phyloP scores from a whole-genome alignment of 2,113 vertebrate species.

The Picathartes gymnocephalus region DNA sequence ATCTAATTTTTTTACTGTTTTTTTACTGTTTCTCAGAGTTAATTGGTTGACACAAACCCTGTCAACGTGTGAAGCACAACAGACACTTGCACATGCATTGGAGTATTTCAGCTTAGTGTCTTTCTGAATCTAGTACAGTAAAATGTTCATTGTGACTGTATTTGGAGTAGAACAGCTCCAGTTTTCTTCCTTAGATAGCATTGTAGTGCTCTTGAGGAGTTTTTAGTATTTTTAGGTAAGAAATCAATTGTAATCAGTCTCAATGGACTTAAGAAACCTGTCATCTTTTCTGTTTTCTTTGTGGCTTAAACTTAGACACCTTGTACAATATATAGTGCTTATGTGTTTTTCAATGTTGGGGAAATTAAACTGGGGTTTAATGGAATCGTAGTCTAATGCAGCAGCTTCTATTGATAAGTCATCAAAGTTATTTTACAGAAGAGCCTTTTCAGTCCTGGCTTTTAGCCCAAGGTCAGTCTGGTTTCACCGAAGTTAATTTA shows the following conservation, averaged over 20 bases:
- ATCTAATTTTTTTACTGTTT: not conserved
- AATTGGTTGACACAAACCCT: not conserved
- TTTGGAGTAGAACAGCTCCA: not conserved
- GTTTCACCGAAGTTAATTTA: not conserved
- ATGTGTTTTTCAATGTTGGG: conserved; percentile 5
- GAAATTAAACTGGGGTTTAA: not conserved
- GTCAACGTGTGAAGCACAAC: not conserved
- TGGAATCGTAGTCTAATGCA: not conserved
- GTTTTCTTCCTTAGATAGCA: not conserved
- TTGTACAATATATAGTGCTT: not conserved
- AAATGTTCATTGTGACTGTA: not conserved
- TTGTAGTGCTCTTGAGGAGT: not conserved
- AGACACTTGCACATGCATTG: not conserved
- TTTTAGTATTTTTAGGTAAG: not conserved
- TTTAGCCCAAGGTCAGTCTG: not conserved
- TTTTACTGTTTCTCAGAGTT: not conserved
- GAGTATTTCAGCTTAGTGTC: not conserved
- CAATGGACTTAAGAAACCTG: not conserved
- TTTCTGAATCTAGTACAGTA: not conserved
- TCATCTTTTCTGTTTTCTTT: not conserved
- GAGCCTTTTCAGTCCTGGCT: not conserved
- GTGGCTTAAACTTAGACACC: conserved; percentile 11
- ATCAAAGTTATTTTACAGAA: conserved; percentile 12
- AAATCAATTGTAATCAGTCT: not conserved
- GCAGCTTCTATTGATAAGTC: not conserved